Evolutionary conservation across 2,797 vertebrate genomes (phyloP).

Genomic region (Oreonectes daqikongensis): DNA sequence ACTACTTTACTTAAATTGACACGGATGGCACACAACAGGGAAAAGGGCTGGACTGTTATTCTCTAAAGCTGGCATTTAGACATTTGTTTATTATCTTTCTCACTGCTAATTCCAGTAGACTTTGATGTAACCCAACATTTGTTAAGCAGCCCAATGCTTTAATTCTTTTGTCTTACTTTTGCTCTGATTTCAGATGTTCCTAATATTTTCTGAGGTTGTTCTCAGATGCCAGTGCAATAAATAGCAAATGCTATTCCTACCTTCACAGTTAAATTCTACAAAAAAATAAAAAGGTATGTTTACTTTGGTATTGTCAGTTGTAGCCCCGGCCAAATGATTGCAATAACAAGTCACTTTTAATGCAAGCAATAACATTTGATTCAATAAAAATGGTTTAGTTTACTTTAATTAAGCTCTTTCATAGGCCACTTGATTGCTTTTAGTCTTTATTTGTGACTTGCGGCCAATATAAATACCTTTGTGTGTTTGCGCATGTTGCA

Average conservation of each 20-base stretch:
- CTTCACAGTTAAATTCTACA: background rate
- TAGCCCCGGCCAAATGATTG: background rate
- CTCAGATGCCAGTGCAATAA: background rate
- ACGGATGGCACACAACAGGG: background rate
- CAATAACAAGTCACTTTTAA: slow-evolving; percentile 33
- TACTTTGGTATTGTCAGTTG: slow-evolving; percentile 2
- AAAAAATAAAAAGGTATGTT: background rate
- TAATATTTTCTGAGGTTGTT: background rate
- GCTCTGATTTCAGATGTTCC: background rate
- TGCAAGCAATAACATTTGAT: slow-evolving; percentile 29
- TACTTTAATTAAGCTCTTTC: slow-evolving; percentile 45
- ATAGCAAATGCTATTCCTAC: background rate
- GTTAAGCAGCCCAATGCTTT: background rate
- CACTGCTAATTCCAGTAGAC: background rate
- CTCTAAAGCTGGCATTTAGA: background rate
- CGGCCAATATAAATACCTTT: slow-evolving; percentile 75
- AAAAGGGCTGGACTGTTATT: background rate
- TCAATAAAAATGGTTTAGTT: slow-evolving; percentile 25
- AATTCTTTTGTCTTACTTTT: background rate
- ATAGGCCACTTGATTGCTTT: slow-evolving; percentile 57
- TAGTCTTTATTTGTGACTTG: slow-evolving; percentile 70
- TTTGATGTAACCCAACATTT: background rate
- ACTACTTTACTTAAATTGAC: background rate
- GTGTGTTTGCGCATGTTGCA: slow-evolving; percentile 74
- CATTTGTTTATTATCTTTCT: background rate